A percentile compares a stretch with the other conserved stretches of the same genome.
Evolutionary conservation across 2,797 vertebrate species (phyloP).

Genomic region (Antrozous pallidus): DNA sequence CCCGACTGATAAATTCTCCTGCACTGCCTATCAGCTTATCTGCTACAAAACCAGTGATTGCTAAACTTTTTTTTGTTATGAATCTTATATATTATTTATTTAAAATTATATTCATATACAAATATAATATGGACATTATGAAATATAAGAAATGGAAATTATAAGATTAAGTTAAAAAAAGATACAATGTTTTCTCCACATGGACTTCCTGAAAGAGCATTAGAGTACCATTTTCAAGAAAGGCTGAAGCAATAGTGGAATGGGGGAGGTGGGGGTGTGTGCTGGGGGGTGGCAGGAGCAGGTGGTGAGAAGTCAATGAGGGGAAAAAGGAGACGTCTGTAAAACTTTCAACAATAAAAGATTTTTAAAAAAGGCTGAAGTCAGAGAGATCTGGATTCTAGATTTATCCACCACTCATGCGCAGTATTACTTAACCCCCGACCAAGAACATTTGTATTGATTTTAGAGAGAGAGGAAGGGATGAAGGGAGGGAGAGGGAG

Average conservation of each 20-base stretch:
- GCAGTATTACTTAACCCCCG: background rate
- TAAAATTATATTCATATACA: background rate
- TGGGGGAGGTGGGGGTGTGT: too few species aligned
- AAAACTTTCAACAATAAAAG: too few species aligned
- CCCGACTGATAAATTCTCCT: too few species aligned
- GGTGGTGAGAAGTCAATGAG: too few species aligned
- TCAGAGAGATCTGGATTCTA: background rate
- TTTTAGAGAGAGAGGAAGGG: too few species aligned
- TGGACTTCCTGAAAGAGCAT: background rate
- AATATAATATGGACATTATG: background rate
- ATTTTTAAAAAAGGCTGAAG: background rate
- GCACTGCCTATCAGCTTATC: too few species aligned
- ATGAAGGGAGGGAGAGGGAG: too few species aligned
- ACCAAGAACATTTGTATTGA: too few species aligned
- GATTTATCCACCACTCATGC: background rate
- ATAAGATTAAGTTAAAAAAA: background rate
- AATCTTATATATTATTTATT: background rate
- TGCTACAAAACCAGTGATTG: background rate
- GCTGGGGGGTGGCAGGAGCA: too few species aligned
- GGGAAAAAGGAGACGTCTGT: too few species aligned
- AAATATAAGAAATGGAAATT: background rate
- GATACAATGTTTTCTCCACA: background rate
- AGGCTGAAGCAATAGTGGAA: background rate
- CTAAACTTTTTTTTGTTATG: background rate
- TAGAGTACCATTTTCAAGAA: background rate